phyloP scores from a whole-genome alignment of 2,113 vertebrate genomes.

The Eclectus roratus region DNA sequence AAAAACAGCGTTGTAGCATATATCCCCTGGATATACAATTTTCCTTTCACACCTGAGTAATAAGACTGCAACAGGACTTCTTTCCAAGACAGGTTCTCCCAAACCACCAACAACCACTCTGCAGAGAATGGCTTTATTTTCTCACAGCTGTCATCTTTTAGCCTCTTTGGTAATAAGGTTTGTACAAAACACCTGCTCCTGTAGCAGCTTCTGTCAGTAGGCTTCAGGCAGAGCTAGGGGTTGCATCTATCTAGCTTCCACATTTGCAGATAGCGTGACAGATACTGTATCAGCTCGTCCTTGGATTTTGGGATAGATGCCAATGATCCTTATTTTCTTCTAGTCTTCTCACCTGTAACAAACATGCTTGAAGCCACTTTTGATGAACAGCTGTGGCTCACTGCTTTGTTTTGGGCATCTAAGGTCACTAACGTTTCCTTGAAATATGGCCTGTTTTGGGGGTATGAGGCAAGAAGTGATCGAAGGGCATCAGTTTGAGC shows the following conservation, averaged over 20 bases:
- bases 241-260: background rate
- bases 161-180: background rate
- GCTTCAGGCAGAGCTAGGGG: background rate
- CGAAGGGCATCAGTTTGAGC: background rate
- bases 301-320: background rate
- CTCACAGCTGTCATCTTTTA: conserved; percentile 7
- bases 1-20: background rate
- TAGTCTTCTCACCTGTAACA: background rate
- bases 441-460: background rate
- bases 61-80: background rate
- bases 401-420: background rate
- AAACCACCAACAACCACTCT: background rate
- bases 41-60: background rate
- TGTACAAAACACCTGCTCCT: conserved; percentile 5
- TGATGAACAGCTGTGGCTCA: background rate
- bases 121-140: background rate
- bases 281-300: background rate
- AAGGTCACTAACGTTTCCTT: background rate
- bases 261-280: background rate
- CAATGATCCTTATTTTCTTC: background rate
- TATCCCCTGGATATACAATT: background rate
- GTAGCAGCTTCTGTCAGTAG: background rate
- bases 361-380: background rate
- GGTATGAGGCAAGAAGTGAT: accelerated
- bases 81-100: background rate